Base-by-base conservation (phyloP, 2,888 invertebrate genomes). In the Abscondita cerata region DNA sequence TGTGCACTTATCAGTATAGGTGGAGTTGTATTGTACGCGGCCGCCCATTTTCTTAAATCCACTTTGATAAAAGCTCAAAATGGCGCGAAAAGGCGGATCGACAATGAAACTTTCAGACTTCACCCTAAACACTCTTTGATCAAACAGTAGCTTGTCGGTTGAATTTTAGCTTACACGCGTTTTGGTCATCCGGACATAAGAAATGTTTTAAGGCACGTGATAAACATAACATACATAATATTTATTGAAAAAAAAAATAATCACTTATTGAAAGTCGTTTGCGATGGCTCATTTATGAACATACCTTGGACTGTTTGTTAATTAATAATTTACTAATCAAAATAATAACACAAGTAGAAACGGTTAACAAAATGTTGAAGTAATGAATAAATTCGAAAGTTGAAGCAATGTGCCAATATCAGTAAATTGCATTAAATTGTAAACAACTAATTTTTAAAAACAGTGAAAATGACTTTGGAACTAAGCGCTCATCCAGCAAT, bases 401-500 rank as follows among this genome's bases (percentile, higher is more conserved):
- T n/a, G n/a, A n/a, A n/a, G n/a, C n/a, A n/a, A n/a, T n/a, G n/a
- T n/a, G n/a, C n/a, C n/a, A n/a, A n/a, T n/a, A n/a, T n/a, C n/a
- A n/a, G n/a, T n/a, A n/a, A n/a, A n/a, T n/a, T n/a, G n/a, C n/a
- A n/a, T n/a, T n/a, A n/a, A n/a, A n/a, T n/a, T n/a, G n/a, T n/a
- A n/a, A n/a, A n/a, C n/a, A n/a, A n/a, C n/a, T n/a, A n/a, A n/a
- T n/a, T n/a, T 18, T 12, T 13, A 41, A 16, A 53, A n/a, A 44
- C 19, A 36, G 54, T 48, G 18, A 68, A 62, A 64, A 81, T 81
- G 81, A 84, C 81, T 73, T 84, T 87, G 83, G 87, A 87, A 82
- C 80, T 87, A 71, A 85, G 86, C 83, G 83, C 85, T 51, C 84
- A 85, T 81, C 70, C 83, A 60, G 83, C 83, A 60, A 87, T 87